Evolutionary conservation across 2,113 vertebrate genomes (phyloP).

Genomic region (Arizona elegans): DNA sequence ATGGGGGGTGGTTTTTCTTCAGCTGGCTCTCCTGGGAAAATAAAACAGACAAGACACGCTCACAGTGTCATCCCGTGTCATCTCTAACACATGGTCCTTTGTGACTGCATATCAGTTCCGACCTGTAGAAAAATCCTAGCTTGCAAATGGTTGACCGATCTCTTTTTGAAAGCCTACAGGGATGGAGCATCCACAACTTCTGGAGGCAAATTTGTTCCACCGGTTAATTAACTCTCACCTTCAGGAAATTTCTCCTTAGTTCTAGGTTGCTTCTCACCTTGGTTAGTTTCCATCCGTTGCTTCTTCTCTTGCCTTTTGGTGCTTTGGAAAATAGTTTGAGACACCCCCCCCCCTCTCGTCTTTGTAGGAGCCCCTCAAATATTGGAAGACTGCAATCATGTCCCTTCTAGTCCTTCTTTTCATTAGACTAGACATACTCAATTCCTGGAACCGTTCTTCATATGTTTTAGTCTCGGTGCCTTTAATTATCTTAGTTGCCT

Average conservation of each 20-base stretch:
- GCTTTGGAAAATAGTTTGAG: not conserved
- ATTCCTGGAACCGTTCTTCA: not conserved
- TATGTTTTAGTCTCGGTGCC: not conserved
- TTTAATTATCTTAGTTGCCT: not conserved
- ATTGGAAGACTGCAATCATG: not conserved
- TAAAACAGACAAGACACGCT: not conserved
- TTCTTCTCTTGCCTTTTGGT: not conserved
- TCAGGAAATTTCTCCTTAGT: not conserved
- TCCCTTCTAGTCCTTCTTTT: not conserved
- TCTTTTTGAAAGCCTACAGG: not conserved
- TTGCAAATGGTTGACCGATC: not conserved
- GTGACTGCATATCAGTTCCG: not conserved
- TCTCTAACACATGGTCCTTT: not conserved
- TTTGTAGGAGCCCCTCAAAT: not conserved
- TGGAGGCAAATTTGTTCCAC: not conserved
- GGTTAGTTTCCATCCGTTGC: not conserved
- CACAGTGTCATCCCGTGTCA: not conserved
- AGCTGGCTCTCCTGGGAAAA: slow-evolving; percentile 55
- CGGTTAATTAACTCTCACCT: not conserved
- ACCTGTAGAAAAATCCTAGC: not conserved
- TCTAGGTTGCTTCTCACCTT: not conserved
- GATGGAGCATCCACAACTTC: not conserved
- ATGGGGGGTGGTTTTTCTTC: slow-evolving; percentile 74
- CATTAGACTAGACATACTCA: not conserved
- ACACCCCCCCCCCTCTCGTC: not conserved